Evolutionary conservation across 2,888 invertebrate genomes (phyloP), one percentile per base, ranked within the genome.

Genomic region (Phasia obesa): DNA sequence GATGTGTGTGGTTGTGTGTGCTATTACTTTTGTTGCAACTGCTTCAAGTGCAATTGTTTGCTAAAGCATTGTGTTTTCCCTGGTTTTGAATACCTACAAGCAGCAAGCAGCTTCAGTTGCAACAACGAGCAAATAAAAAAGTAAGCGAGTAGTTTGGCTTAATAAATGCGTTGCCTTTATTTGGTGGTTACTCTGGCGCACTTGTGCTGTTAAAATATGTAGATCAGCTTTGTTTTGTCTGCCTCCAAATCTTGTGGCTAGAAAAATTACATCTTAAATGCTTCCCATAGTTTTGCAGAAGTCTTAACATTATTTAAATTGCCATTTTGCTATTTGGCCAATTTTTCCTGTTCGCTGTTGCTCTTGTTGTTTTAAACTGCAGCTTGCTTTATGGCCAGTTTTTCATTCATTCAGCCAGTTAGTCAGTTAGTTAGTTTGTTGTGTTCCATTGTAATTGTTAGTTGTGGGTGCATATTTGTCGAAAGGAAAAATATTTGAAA

Each of bases 131-230:
- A 42, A 53, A 55, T 35, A 49, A n/a, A n/a, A n/a, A n/a, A 55
- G 19, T 51, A 35, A 59, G 62, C 65, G 17, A 79, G 74, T 31
- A 79, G 70, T 67, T 75, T 49, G 49, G 21, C 49, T 62, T 76
- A 75, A 67, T 83, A 83, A 83, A 83, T 83, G 83, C 79, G 79
- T 79, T 83, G 83, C 65, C 83, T 76, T 51, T 83, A 83, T 83
- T 79, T 83, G 83, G 83, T 83, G 60, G 71, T 71, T 73, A 55
- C 31, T 67, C 79, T 79, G 79, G 83, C 83, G 83, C 83, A 83
- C 83, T 83, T 83, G 83, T 67, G 79, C 83, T 57, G 71, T 76
- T 79, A 83, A 83, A 83, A 83, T 83, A 83, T 83, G 79, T 83
- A 76, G 83, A 83, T 71, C 83, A 76, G 53, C 67, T 79, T 59